These are phyloP conservation scores for Montipora cactus DNA, from an alignment of 64 coral and sea anemone species.

Conservation along the genomic window DNA sequence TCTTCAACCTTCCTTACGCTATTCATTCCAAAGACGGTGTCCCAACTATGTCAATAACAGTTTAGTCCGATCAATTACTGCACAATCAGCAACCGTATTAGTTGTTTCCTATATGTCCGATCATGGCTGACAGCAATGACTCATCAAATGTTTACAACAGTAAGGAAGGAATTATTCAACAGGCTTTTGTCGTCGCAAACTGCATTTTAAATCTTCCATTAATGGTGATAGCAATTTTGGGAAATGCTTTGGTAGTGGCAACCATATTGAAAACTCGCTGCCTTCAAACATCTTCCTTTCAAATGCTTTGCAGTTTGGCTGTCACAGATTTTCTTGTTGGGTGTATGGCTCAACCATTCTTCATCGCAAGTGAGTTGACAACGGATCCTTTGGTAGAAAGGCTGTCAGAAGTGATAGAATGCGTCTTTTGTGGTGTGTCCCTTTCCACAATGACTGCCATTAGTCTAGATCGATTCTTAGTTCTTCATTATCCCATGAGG, in stretches of 20 bases:
- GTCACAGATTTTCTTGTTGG: slow-evolving; percentile 51
- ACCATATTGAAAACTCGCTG: slow-evolving; percentile 7
- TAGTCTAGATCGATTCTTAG: slow-evolving; percentile 47
- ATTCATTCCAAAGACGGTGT: too few relatives aligned
- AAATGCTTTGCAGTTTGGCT: slow-evolving; percentile 24
- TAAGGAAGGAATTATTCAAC: not conserved
- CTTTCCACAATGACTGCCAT: slow-evolving; percentile 22
- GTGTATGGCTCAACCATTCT: slow-evolving; percentile 35
- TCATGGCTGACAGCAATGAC: not conserved
- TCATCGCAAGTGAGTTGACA: slow-evolving; percentile 1
- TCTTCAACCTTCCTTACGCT: too few relatives aligned
- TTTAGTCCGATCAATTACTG: too few relatives aligned
- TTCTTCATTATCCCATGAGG: slow-evolving; percentile 11
- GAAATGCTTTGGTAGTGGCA: slow-evolving; percentile 4
- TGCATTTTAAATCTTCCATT: slow-evolving; percentile 6
- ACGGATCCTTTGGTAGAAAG: not conserved
- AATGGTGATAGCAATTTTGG: slow-evolving; percentile 1
- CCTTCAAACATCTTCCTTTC: slow-evolving; percentile 20
- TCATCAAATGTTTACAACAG: not conserved
- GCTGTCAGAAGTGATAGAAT: not conserved
- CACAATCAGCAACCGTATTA: too few relatives aligned
- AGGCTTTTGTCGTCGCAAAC: not conserved
- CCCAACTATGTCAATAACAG: too few relatives aligned
- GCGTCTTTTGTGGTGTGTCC: slow-evolving; percentile 14
- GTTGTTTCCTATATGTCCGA: not conserved